Evolutionary conservation across 2,797 vertebrate species (phyloP).

Genomic region (Trachurus trachurus): DNA sequence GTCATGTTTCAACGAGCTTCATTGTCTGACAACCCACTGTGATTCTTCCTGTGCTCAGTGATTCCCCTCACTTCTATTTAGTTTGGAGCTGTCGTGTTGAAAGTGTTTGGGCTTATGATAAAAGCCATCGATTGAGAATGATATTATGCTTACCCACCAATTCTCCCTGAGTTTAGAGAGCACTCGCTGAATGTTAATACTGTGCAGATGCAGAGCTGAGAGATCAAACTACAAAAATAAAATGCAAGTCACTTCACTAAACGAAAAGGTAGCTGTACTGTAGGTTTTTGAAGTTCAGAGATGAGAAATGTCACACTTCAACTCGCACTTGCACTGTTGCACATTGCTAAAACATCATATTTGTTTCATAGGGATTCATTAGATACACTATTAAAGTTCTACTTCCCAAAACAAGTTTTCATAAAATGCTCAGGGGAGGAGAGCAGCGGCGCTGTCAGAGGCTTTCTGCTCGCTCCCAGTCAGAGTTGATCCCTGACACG

Average conservation of each 20-base stretch:
- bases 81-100: slow-evolving; percentile 56
- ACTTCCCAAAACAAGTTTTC: slow-evolving; percentile 72
- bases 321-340: slow-evolving; percentile 33
- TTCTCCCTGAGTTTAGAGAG: slow-evolving; percentile 59
- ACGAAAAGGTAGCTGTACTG: slow-evolving; percentile 11
- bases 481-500: slow-evolving; percentile 76
- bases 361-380: slow-evolving; percentile 77
- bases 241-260: slow-evolving; percentile 41
- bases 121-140: slow-evolving; percentile 73
- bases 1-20: slow-evolving; percentile 57
- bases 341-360: slow-evolving; percentile 49
- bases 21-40: slow-evolving; percentile 47
- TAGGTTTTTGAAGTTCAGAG: slow-evolving; percentile 49
- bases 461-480: slow-evolving; percentile 68
- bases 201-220: slow-evolving; percentile 45
- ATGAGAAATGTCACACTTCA: slow-evolving; percentile 43
- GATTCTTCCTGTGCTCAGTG: slow-evolving; percentile 43
- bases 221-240: slow-evolving; percentile 50
- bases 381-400: slow-evolving; percentile 70
- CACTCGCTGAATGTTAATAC: slow-evolving; percentile 61
- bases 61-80: slow-evolving; percentile 69
- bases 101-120: slow-evolving; percentile 75
- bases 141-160: slow-evolving; percentile 75
- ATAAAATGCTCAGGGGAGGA: slow-evolving; percentile 65
- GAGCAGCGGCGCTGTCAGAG: slow-evolving; percentile 69